Evolutionary conservation across 35 echinoderm and acorn worm genomes (phyloP), one percentile per base, ranked within the genome.

Genomic region (Stichopus chloronotus): DNA sequence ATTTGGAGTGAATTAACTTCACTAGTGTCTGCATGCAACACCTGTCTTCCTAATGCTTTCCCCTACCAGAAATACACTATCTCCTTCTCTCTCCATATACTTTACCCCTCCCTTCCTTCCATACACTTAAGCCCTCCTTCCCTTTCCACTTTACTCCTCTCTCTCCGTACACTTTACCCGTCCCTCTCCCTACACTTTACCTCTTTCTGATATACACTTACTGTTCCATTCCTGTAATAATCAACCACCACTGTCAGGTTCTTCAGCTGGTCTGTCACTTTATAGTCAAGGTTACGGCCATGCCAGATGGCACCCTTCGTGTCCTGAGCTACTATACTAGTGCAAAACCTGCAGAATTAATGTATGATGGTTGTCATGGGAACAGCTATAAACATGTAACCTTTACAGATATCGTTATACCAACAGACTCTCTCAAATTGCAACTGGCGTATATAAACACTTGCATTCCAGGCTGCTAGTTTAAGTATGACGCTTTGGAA

Each of bases 321-420:
- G 60, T 98, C 94, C 83, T 96, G 79, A 22, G 97, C 97, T 57
- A 98, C 97, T 22, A 98, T 98, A 71, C 97, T 98, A 9, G 97
- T 98, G 91, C 97, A 98, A 56, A 89, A 94, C 8, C 96, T 98
- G 59, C 11, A 90, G 59, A 57, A 86, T 43, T 57, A 1, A 16
- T 72, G 22, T 0, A 60, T 43, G 30, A 16, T 72, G 69, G 13
- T 72, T 72, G 69, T 72, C 69, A 72, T 13, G 22, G 13, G 2
- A 21, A 13, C 22, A 16, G 69, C 69, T 16, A 72, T 72, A 72
- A 21, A 72, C 69, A 16, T 72, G 13, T 22, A 1, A 16, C 22
- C 4, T 22, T 72, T 13, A 1, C 13, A 72, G 22, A 21, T 22
- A 72, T 72, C 2, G 13, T 2, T 13, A 72, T 72, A 21, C 69